Evolutionary conservation across 2,113 vertebrate species (phyloP), one percentile per base, ranked within the genome.

Genomic region (Scomber colias): DNA sequence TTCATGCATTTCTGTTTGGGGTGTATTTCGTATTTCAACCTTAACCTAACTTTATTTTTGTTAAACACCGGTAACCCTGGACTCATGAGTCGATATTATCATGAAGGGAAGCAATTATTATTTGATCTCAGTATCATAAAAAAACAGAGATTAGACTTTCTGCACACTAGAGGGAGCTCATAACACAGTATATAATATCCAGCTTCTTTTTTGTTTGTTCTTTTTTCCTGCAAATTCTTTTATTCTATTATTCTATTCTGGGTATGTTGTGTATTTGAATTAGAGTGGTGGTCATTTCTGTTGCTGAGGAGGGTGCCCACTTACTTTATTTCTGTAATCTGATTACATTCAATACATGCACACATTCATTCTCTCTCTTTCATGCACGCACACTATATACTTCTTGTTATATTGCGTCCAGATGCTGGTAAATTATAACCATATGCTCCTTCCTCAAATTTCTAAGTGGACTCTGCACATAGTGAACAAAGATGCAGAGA

Each of bases 351-450:
- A 50, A 59, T 77, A 51, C 24, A 40, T 35, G 55, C 82, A 55
- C 46, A 63, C 63, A 63, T 21, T 50, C 54, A 66, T 44, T 53
- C 51, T 64, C 74, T 40, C 5, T 40, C 31, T 35, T 9, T 40
- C 35, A 40, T 40, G 71, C 24, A 50, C 51, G 66, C 49, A 59
- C 56, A 72, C 66, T 66, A 61, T 57, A 68, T 67, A 73, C 62
- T 77, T 46, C 69, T 74, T 21, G 49, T 61, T 81, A 71, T 84
- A 91, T 93, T 90, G 82, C 75, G 64, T 84, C 91, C 93, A 94
- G 93, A 93, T 93, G 92, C 81, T 27, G 75, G 64, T 83, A 89
- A 94, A 94, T 93, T 84, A 92, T 88, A 93, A 91, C 91, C 93
- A 93, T 84, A 91, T 94, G 93, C 83, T 63, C 35, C 55, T 63